Evolutionary conservation across 2,113 vertebrate genomes (phyloP), one percentile per base, ranked within the genome.

Genomic region (Dermatemys mawii): DNA sequence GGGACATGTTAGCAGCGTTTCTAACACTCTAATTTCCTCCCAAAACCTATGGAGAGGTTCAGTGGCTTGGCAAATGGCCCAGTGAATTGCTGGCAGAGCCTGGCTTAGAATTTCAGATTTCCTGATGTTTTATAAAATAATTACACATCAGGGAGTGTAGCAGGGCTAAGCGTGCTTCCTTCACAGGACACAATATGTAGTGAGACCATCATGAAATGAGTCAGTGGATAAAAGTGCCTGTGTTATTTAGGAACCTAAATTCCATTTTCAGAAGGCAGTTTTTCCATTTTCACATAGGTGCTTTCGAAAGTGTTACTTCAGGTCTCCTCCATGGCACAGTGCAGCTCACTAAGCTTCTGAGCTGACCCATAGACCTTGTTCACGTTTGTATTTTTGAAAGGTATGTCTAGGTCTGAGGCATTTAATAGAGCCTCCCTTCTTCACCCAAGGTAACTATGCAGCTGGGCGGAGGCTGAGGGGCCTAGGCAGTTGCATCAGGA

Each of bases 271-370:
- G 60, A 53, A 22, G 32, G 44, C 22, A 35, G 0, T 0, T 35
- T 75, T 57, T 5, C 22, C 7, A 27, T 53, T 78, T 8, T 57
- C 24, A 60, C 1, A 6, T 3, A 22, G 22, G 10, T 4, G 14
- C 16, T 88, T 83, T 9, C 1, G n/a, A 24, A 44, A 24, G 26
- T 78, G 2, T 32, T 26, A 46, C 26, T 53, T n/a, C 0, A 0
- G 53, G 60, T 82, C 19, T 50, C n/a, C 41, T 29, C 48, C 48
- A 8, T n/a, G 3, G 53, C 60, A 73, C 4, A 16, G 8, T 17
- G 19, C 1, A 0, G 51, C 79, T 53, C 55, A 4, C 35, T 4
- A 1, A 1, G 41, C 49, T 1, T 2, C 0, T 0, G 48, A 38
- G 44, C 32, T 3, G 44, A 54, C 60, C 46, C 1, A 6, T 4